These are phyloP conservation scores for Conus canariensis DNA, from an alignment of 2,888 invertebrate genomes.

Conservation along the genomic window DNA sequence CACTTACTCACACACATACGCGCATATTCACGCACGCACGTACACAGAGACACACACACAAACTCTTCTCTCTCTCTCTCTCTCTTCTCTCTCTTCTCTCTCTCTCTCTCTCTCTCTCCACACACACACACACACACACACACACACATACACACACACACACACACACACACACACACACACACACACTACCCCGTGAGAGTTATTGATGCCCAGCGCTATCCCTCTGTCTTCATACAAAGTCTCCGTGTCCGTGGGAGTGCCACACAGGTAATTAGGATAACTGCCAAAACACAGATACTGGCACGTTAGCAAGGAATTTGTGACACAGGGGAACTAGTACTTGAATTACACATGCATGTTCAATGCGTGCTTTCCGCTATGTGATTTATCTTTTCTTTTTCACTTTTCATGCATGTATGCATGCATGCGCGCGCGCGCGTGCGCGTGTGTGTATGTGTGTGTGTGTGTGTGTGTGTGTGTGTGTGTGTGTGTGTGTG, in stretches of 20 bases:
- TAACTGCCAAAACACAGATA: not conserved
- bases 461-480: too few relatives aligned
- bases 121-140: not conserved
- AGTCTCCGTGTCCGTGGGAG: not conserved
- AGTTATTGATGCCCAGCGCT: not conserved
- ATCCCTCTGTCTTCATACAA: not conserved
- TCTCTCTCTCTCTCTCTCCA: not conserved
- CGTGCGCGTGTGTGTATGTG: too few relatives aligned
- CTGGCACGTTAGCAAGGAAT: not conserved
- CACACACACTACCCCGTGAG: not conserved
- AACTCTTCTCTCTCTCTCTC: not conserved
- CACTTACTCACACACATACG: not conserved
- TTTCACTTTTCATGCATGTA: too few relatives aligned
- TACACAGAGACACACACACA: conserved; percentile 1
- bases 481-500: too few relatives aligned
- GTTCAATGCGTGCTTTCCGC: too few relatives aligned
- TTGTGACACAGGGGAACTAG: too few relatives aligned
- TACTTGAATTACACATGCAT: too few relatives aligned
- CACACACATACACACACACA: not conserved
- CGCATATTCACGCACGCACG: not conserved
- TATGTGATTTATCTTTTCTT: too few relatives aligned
- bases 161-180: conserved; percentile 11
- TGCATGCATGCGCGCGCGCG: too few relatives aligned
- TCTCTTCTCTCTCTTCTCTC: too few relatives aligned
- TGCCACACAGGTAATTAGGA: conserved; percentile 10